phyloP scores from a whole-genome alignment of 1,140 invertebrate genomes.

The Sitophilus oryzae region DNA sequence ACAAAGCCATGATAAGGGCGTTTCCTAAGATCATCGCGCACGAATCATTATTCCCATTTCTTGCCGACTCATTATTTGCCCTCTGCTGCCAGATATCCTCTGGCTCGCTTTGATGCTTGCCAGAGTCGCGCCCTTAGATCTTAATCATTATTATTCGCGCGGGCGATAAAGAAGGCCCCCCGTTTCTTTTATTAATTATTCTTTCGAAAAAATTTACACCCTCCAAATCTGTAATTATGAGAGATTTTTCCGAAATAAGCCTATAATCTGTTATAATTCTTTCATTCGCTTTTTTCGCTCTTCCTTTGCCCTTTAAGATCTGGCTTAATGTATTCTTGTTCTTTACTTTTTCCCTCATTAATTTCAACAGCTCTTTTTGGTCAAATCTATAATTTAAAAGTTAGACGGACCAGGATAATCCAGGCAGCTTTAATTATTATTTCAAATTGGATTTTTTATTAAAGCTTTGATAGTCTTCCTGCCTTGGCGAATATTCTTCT shows the following conservation, averaged over 20 bases:
- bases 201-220: slow-evolving; percentile 18
- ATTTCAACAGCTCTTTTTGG: too few relatives aligned
- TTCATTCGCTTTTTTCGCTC: slow-evolving; percentile 7
- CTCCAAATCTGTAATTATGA: slow-evolving; percentile 16
- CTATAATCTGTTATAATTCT: slow-evolving; percentile 20
- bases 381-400: too few relatives aligned
- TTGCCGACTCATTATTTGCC: slow-evolving; percentile 25
- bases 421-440: too few relatives aligned
- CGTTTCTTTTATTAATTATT: slow-evolving; percentile 25
- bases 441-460: too few relatives aligned
- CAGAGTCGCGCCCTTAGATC: slow-evolving; percentile 20
- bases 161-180: slow-evolving; percentile 8
- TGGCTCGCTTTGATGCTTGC: slow-evolving; percentile 28
- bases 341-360: too few relatives aligned
- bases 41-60: slow-evolving; percentile 30
- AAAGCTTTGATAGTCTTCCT: too few relatives aligned
- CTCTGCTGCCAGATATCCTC: slow-evolving; percentile 18
- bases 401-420: too few relatives aligned
- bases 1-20: slow-evolving; percentile 33
- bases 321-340: not conserved
- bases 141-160: slow-evolving; percentile 26
- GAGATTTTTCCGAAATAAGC: slow-evolving; percentile 13
- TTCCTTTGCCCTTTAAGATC: not conserved
- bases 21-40: slow-evolving; percentile 29
- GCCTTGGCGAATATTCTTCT: too few relatives aligned